These are phyloP conservation scores for Papilio helenus DNA, from an alignment of 1,140 invertebrate species.

Conservation along the genomic window DNA sequence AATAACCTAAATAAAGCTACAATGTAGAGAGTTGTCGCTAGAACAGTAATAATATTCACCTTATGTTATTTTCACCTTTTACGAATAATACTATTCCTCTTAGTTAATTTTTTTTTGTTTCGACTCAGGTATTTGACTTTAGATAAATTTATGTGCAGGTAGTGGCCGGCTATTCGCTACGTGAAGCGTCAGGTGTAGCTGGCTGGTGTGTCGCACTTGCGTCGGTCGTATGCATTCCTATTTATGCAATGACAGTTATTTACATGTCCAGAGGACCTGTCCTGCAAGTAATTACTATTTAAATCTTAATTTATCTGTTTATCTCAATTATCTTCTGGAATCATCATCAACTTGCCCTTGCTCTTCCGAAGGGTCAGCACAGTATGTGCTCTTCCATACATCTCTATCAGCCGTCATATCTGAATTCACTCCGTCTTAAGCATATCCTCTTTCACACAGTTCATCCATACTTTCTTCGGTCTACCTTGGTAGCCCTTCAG, in stretches of 20 bases:
- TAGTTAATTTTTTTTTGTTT: too few relatives aligned
- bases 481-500: too few relatives aligned
- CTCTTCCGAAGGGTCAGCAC: too few relatives aligned
- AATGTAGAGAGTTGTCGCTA: background rate
- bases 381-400: too few relatives aligned
- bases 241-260: conserved; percentile 56
- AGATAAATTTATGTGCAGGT: conserved; percentile 74
- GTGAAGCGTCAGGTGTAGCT: conserved; percentile 55
- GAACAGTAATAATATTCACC: background rate
- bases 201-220: conserved; percentile 66
- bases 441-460: too few relatives aligned
- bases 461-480: too few relatives aligned
- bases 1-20: background rate
- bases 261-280: conserved; percentile 58
- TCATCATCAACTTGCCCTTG: too few relatives aligned
- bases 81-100: too few relatives aligned
- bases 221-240: conserved; percentile 65
- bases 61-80: too few relatives aligned
- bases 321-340: too few relatives aligned
- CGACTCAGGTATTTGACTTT: conserved; percentile 4
- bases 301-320: background rate
- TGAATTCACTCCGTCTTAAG: too few relatives aligned
- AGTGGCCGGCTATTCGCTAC: conserved; percentile 59
- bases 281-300: conserved; percentile 51
- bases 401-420: too few relatives aligned